Evolutionary conservation across 1,140 invertebrate species (phyloP).

Genomic region (Spodoptera litura): DNA sequence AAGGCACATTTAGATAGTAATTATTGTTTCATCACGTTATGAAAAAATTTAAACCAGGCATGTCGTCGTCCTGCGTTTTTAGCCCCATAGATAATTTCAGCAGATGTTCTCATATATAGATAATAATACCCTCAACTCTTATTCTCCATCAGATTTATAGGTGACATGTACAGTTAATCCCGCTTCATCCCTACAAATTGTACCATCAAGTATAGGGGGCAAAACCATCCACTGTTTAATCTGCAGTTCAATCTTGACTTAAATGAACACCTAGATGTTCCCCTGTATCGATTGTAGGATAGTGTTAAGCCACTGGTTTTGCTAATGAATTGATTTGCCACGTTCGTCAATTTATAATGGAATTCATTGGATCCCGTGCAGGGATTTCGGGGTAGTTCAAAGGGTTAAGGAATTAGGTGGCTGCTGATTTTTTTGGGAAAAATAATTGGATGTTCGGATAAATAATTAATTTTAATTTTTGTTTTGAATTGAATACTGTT

Average conservation of each 20-base stretch:
- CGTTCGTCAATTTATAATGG: slow-evolving; percentile 62
- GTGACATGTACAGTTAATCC: not conserved
- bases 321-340: slow-evolving; percentile 81
- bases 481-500: too few relatives aligned
- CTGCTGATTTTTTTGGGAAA: slow-evolving; percentile 26
- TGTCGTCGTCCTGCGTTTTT: too few relatives aligned
- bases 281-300: slow-evolving; percentile 74
- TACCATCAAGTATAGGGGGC: slow-evolving; percentile 54
- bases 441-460: not conserved
- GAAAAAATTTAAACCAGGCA: too few relatives aligned
- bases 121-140: too few relatives aligned
- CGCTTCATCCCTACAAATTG: slow-evolving; percentile 51
- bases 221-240: slow-evolving; percentile 76
- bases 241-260: slow-evolving; percentile 78
- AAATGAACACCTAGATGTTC: slow-evolving; percentile 79
- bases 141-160: too few relatives aligned
- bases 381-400: slow-evolving; percentile 26
- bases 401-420: slow-evolving; percentile 11
- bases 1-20: too few relatives aligned
- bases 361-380: slow-evolving; percentile 34
- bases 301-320: slow-evolving; percentile 70
- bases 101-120: not conserved
- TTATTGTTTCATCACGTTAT: too few relatives aligned
- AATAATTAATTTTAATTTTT: not conserved
- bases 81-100: not conserved